phyloP scores from a whole-genome alignment of 2,113 vertebrate species.

The Crotalus horridus region DNA sequence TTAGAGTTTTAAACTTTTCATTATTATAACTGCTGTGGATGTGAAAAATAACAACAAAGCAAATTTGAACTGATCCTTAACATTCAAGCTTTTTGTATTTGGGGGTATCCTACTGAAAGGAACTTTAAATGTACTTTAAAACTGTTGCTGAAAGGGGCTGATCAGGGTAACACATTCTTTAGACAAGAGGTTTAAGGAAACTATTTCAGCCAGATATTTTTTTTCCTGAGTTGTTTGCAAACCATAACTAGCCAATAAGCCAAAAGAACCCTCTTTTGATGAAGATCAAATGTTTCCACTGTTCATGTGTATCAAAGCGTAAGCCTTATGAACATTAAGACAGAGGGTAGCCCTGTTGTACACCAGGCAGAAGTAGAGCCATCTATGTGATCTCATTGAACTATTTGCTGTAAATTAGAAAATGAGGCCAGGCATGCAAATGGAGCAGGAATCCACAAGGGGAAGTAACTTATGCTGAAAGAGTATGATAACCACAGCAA shows the following conservation, averaged over 20 bases:
- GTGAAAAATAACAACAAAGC: neutral
- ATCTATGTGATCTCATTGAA: neutral
- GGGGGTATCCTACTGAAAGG: neutral
- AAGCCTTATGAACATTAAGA: neutral
- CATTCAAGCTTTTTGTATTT: fast-evolving
- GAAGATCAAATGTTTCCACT: neutral
- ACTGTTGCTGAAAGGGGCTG: neutral
- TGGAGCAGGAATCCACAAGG: neutral
- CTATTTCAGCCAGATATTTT: neutral
- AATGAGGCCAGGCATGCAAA: neutral
- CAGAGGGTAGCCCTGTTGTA: neutral
- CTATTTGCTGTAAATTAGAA: neutral
- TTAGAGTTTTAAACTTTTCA: neutral
- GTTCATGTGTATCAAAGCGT: neutral
- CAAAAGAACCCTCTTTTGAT: neutral
- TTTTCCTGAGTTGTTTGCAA: neutral
- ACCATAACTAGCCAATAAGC: neutral
- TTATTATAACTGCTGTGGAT: neutral
- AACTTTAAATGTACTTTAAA: neutral
- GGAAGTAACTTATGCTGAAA: neutral
- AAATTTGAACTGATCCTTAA: neutral
- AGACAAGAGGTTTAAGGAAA: neutral
- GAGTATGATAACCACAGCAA: neutral
- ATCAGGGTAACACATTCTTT: neutral
- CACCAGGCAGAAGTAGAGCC: neutral